Base-by-base conservation (phyloP, 2,888 invertebrate genomes). In the Monoplex corrugatus region DNA sequence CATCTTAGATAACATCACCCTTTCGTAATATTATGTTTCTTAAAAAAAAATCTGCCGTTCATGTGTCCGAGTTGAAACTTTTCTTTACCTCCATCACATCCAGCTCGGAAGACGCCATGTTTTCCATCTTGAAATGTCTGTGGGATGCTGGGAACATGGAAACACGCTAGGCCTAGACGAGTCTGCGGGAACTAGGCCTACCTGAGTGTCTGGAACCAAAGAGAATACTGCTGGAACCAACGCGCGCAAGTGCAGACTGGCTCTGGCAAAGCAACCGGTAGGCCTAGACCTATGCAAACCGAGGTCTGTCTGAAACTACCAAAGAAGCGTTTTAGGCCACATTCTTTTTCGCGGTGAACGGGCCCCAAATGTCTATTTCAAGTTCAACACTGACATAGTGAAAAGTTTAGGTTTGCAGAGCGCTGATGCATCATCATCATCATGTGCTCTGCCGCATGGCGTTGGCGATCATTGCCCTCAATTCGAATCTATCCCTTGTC, bases 51-150 rank as follows among this genome's bases (percentile, higher is more conserved):
- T n/a, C n/a, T n/a, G 57, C 57, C 57, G 57, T 23, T 2, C 16
- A 13, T 57, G 57, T 57, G 57, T 13, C 57, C 13, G 57, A 57
- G n/a, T 57, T 5, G 57, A 23, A 57, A 57, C 57, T 72, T 32
- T 32, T 72, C 35, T 38, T 63, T 43, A 87, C 87, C 87, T 87
- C 87, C 87, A 87, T 87, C 10, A 87, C 82, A 40, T 87, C 82
- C 2, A 87, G 38, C 28, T 87, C 87, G 16, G 87, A 87, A 3
- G 87, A 38, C 87, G 87, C 87, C 87, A 87, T 87, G 87, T 87
- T 87, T 57, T 82, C 82, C 87, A 87, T 87, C 82, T 87, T 84
- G 38, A 28, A 80, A n/a, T n/a, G n/a, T n/a, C n/a, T 32, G 1
- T 28, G 28, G 19, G 6, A 28, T 10, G 68, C n/a, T 16, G 32